Percentiles rank a stretch among this genome's conserved stretches.
Conservation (phyloP, 2,888 invertebrate species). For the Arrhopalites spinosus region DNA sequence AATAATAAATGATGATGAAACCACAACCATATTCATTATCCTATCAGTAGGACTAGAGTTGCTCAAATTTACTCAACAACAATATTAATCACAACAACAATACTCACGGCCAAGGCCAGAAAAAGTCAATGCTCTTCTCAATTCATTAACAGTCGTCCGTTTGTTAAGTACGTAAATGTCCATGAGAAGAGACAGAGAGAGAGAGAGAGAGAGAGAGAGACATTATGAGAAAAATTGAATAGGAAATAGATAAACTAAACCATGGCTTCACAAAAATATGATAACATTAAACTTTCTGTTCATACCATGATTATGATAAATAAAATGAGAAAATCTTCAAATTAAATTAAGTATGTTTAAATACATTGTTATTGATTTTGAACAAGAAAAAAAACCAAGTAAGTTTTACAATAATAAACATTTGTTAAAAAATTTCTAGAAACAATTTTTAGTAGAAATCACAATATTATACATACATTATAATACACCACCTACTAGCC, state of each 20-base stretch:
- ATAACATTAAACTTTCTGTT: not conserved
- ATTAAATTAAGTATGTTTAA: not conserved
- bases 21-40: too few species aligned
- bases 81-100: not conserved
- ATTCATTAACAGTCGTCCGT: not conserved
- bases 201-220: too few species aligned
- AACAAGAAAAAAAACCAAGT: too few species aligned
- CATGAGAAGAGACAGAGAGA: not conserved
- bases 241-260: not conserved
- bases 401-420: too few species aligned
- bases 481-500: too few species aligned
- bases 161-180: not conserved
- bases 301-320: not conserved
- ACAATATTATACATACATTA: too few species aligned
- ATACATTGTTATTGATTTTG: too few species aligned
- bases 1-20: too few species aligned
- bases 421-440: too few species aligned
- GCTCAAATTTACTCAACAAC: too few species aligned
- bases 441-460: too few species aligned
- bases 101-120: not conserved
- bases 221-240: not conserved
- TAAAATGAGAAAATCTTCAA: not conserved
- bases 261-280: not conserved
- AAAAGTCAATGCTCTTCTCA: not conserved
- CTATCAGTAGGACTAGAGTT: too few species aligned